phyloP scores from a whole-genome alignment of 2,888 invertebrate species.

The Chorisops tibialis region DNA sequence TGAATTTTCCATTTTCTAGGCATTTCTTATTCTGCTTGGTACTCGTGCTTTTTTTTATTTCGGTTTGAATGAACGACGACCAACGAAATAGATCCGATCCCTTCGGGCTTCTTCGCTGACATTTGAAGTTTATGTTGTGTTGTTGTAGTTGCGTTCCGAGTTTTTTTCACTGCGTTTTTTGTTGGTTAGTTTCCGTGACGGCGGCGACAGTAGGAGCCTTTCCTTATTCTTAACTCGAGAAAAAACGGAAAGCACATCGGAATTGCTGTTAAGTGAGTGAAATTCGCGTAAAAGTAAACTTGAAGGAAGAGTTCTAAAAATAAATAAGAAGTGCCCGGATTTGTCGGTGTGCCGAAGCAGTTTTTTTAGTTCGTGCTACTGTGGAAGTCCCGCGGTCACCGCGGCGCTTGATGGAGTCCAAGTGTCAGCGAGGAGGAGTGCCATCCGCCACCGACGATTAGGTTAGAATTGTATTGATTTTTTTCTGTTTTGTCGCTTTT shows the following conservation, averaged over 20 bases:
- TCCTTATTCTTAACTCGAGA: not conserved
- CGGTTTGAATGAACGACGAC: too few relatives aligned
- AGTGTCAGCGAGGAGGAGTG: constrained; percentile 17
- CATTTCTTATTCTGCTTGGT: too few relatives aligned
- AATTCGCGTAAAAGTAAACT: too few relatives aligned
- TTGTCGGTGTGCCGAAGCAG: too few relatives aligned
- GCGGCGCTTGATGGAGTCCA: constrained; percentile 7
- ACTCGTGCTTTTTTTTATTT: too few relatives aligned
- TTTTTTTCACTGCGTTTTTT: too few relatives aligned
- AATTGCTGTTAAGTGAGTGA: not conserved
- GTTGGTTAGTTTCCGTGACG: too few relatives aligned
- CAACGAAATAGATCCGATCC: constrained; percentile 4
- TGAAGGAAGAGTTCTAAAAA: too few relatives aligned
- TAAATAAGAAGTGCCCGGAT: too few relatives aligned
- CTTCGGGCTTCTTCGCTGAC: constrained; percentile 19
- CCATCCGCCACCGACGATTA: constrained; percentile 7
- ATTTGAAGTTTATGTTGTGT: constrained; percentile 19
- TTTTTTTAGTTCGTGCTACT: not conserved
- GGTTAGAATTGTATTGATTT: constrained; percentile 24
- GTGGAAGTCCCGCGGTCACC: not conserved
- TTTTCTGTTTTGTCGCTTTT: not conserved
- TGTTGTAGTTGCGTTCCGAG: constrained; percentile 1
- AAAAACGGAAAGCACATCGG: not conserved
- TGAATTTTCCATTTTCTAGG: too few relatives aligned
- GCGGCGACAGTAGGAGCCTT: too few relatives aligned